Evolutionary conservation across 2,797 vertebrate genomes (phyloP).

Genomic region (Lophotriccus pileatus): DNA sequence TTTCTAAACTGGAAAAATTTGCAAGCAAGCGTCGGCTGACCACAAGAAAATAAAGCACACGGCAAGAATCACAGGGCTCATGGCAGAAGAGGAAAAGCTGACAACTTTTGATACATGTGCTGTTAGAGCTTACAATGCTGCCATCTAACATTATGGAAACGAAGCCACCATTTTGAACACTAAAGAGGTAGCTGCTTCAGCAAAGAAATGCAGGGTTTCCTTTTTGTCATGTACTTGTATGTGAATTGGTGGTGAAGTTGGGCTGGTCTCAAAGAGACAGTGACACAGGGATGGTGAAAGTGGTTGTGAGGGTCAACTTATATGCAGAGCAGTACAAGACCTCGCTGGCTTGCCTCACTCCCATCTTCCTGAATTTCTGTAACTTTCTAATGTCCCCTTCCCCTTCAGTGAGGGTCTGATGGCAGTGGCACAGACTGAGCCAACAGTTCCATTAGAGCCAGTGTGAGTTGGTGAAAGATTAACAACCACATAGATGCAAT

Average conservation of each 20-base stretch:
- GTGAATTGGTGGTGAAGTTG: neutral
- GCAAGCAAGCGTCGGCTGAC: constrained; percentile 9
- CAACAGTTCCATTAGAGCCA: neutral
- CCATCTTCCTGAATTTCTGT: neutral
- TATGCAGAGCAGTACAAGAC: fast-evolving
- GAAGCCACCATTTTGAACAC: neutral
- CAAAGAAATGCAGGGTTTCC: neutral
- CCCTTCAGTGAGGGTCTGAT: neutral
- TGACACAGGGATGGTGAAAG: neutral
- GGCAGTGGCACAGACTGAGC: neutral
- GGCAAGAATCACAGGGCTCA: neutral
- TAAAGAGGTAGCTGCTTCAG: neutral
- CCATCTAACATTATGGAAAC: neutral
- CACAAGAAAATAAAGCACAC: neutral
- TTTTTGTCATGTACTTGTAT: neutral
- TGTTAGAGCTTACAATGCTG: neutral
- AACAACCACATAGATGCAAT: neutral
- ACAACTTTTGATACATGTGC: constrained; percentile 5
- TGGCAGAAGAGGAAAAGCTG: constrained; percentile 7
- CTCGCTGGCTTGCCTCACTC: fast-evolving
- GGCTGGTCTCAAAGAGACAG: neutral
- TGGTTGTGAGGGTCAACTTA: fast-evolving
- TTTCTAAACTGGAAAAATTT: constrained; percentile 50
- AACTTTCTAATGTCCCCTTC: neutral
- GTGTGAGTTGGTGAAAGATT: fast-evolving